These are phyloP conservation scores for Actinia equina DNA, from an alignment of 64 coral and sea anemone species.

Conservation along the genomic window DNA sequence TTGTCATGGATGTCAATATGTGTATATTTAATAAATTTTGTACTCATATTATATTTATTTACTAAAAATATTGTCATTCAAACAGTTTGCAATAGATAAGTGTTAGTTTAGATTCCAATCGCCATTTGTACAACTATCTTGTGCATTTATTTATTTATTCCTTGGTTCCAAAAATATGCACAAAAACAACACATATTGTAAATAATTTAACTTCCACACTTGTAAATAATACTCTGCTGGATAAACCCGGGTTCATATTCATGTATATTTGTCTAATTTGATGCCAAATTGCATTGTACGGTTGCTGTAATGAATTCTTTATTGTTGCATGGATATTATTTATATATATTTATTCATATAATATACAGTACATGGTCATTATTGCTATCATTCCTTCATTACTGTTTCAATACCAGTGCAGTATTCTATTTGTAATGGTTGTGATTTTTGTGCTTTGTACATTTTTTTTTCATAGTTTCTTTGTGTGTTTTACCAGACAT, in stretches of 20 bases:
- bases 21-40: not conserved
- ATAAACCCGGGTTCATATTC: not conserved
- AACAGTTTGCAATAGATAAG: not conserved
- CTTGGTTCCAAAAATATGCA: not conserved
- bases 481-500: not conserved
- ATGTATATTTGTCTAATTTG: not conserved
- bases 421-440: not conserved
- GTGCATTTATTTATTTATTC: not conserved
- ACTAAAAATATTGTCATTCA: not conserved
- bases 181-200: not conserved
- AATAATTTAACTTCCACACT: not conserved
- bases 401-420: not conserved
- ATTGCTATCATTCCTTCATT: not conserved
- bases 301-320: not conserved
- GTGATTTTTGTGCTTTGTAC: not conserved
- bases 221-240: not conserved
- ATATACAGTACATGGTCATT: not conserved
- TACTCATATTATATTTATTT: not conserved
- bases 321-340: not conserved
- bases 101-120: not conserved
- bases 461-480: not conserved
- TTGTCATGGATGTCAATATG: not conserved
- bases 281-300: not conserved
- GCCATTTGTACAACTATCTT: not conserved
- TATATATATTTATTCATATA: too few relatives aligned